phyloP scores from a whole-genome alignment of 2,113 vertebrate genomes.

The Zingel zingel region DNA sequence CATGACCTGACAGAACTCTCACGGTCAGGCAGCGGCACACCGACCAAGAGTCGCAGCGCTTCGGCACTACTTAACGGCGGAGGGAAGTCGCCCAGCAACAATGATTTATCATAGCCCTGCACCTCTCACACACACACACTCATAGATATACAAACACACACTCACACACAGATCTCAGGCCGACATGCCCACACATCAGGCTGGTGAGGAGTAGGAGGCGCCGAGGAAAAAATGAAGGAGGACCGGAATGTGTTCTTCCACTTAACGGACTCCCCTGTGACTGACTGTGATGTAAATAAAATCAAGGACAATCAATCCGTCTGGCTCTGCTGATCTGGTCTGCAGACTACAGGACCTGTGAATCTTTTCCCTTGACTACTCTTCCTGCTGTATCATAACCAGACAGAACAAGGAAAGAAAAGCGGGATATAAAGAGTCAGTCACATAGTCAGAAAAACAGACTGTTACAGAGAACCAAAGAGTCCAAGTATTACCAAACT shows the following conservation, averaged over 20 bases:
- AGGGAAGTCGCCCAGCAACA: slow-evolving; percentile 95
- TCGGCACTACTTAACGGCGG: slow-evolving; percentile 96
- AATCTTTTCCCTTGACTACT: slow-evolving; percentile 50
- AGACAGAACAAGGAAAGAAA: slow-evolving; percentile 33
- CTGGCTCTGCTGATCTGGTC: slow-evolving; percentile 60
- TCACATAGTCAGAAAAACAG: slow-evolving; percentile 67
- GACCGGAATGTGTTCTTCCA: slow-evolving; percentile 63
- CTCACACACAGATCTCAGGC: slow-evolving; percentile 75
- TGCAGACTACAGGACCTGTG: slow-evolving; percentile 55
- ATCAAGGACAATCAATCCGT: slow-evolving; percentile 77
- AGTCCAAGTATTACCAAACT: slow-evolving; percentile 62
- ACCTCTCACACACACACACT: slow-evolving; percentile 44
- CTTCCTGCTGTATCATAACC: slow-evolving; percentile 56
- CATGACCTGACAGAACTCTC: slow-evolving; percentile 98
- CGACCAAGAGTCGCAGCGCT: slow-evolving; percentile 97
- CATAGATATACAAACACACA: slow-evolving; percentile 7
- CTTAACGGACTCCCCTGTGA: slow-evolving; percentile 78
- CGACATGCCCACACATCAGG: slow-evolving; percentile 67
- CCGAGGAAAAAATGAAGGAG: slow-evolving; percentile 33
- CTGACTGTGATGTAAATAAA: slow-evolving; percentile 82
- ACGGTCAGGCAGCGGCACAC: slow-evolving; percentile 95
- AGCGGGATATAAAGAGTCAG: slow-evolving; percentile 52
- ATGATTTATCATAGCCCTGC: slow-evolving; percentile 94
- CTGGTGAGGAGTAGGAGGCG: slow-evolving; percentile 59
- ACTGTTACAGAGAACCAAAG: slow-evolving; percentile 84